Conservation (phyloP, 2,113 vertebrate genomes). For the Sialia sialis region DNA sequence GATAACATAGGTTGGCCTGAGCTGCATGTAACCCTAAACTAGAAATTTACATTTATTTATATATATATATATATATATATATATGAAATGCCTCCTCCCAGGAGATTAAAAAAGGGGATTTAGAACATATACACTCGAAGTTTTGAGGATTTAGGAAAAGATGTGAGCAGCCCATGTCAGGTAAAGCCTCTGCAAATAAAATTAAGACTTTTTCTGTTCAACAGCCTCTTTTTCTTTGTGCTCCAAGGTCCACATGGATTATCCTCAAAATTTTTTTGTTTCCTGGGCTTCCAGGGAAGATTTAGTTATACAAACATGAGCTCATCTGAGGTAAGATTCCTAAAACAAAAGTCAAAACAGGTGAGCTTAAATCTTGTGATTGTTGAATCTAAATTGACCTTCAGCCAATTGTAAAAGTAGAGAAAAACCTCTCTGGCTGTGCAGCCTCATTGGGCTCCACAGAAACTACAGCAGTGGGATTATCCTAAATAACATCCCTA, state of each 20-base stretch:
- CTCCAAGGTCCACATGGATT: background rate
- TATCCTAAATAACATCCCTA: background rate
- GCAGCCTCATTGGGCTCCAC: background rate
- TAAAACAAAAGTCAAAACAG: background rate
- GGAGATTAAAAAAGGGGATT: background rate
- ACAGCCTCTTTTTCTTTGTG: background rate
- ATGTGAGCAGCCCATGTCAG: background rate
- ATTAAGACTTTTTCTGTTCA: background rate
- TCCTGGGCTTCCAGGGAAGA: background rate
- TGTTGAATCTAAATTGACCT: background rate
- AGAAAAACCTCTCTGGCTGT: background rate
- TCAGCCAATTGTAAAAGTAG: background rate
- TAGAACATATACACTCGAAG: rapidly evolving
- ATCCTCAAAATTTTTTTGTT: background rate
- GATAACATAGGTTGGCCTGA: background rate
- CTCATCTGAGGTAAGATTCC: background rate
- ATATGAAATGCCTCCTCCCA: background rate
- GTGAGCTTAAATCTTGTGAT: background rate
- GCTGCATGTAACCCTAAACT: background rate
- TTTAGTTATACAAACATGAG: constrained; percentile 1
- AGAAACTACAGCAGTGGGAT: background rate
- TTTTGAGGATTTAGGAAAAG: background rate
- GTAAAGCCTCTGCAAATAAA: constrained; percentile 3
- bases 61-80: rapidly evolving
- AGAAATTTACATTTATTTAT: background rate